These are phyloP conservation scores for Shargacucullia verbasci DNA, from an alignment of 2,888 invertebrate species.

Conservation along the genomic window DNA sequence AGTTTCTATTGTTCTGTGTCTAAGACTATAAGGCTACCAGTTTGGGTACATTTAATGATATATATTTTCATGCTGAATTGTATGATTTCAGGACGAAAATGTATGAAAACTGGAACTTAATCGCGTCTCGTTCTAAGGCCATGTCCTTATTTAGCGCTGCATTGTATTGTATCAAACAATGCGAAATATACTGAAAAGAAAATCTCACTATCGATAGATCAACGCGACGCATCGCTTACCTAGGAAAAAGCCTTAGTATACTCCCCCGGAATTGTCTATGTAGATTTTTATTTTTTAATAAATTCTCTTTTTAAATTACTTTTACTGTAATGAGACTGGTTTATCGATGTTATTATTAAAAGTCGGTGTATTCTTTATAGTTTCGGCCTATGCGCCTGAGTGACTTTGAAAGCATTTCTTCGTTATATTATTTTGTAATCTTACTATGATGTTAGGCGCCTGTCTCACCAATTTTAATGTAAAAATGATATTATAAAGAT, in stretches of 20 bases:
- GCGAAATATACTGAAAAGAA: neutral
- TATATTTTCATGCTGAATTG: no score
- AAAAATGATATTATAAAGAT: slow-evolving; percentile 22
- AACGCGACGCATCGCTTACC: neutral
- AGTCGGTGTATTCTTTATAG: slow-evolving; percentile 17
- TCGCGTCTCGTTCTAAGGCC: neutral
- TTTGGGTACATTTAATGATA: no score
- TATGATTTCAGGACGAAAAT: no score
- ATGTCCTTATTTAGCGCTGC: neutral
- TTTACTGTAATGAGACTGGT: slow-evolving; percentile 48
- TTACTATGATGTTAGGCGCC: slow-evolving; percentile 28
- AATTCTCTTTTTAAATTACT: slow-evolving; percentile 2
- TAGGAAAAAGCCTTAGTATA: neutral
- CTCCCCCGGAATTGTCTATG: neutral
- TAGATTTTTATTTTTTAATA: neutral
- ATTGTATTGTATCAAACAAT: neutral
- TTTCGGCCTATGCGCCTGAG: slow-evolving; percentile 17
- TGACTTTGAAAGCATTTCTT: slow-evolving; percentile 9
- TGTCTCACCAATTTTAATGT: slow-evolving; percentile 51
- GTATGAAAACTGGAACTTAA: no score
- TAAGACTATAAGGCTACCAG: no score
- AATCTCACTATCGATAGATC: no score
- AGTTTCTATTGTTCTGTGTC: no score
- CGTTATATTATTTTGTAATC: slow-evolving; percentile 12
- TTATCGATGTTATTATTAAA: slow-evolving; percentile 30